Percentiles rank a stretch among this genome's conserved stretches.
These are phyloP conservation scores for Puffinus mauretanicus DNA, from an alignment of 2,113 vertebrate species.

Conservation along the genomic window DNA sequence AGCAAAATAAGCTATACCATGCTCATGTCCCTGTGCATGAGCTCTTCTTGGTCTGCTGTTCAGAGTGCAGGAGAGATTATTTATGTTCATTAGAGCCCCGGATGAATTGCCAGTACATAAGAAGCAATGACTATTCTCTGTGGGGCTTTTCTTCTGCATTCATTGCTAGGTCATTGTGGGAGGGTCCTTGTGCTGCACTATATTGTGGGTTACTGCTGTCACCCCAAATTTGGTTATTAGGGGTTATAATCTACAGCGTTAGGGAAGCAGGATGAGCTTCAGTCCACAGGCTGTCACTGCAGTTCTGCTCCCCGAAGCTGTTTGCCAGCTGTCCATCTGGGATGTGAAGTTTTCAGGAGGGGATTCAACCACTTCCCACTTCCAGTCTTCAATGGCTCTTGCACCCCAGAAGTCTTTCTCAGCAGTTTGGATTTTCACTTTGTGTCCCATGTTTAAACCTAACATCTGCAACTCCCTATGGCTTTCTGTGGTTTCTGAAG, in stretches of 20 bases:
- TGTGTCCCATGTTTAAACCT: not conserved
- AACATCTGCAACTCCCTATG: not conserved
- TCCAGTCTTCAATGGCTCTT: not conserved
- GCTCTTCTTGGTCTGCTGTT: not conserved
- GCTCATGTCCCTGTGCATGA: not conserved
- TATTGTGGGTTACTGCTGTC: not conserved
- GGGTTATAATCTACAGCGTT: not conserved
- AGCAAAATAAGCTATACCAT: not conserved
- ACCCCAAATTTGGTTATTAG: not conserved
- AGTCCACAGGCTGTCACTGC: not conserved
- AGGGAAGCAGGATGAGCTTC: not conserved
- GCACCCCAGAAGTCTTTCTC: not conserved
- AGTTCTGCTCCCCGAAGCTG: not conserved
- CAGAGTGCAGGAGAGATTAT: not conserved
- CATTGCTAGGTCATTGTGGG: not conserved
- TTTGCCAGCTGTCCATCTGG: not conserved
- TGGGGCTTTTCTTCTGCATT: constrained; percentile 8
- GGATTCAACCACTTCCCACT: not conserved
- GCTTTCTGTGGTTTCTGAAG: not conserved
- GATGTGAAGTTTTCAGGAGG: not conserved
- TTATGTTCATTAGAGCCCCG: not conserved
- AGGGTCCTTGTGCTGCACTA: not conserved
- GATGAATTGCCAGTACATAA: not conserved
- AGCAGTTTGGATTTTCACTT: not conserved
- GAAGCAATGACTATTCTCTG: not conserved